A percentile compares a stretch with the other conserved stretches of the same genome.
Conservation (phyloP, 2,797 vertebrate species). For the Enteromius argenteus region DNA sequence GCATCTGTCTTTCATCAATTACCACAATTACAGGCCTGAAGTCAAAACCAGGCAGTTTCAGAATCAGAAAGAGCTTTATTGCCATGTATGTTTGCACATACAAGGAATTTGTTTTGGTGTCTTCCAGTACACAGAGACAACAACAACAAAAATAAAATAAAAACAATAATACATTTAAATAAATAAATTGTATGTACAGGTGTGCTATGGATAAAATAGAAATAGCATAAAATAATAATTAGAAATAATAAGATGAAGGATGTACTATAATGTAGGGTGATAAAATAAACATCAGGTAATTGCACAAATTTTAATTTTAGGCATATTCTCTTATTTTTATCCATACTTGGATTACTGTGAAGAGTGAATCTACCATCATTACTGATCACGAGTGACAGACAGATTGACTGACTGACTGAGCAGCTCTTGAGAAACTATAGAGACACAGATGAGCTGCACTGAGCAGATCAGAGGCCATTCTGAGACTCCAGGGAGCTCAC, state of each 20-base stretch:
- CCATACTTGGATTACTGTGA: not conserved
- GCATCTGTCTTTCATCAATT: not conserved
- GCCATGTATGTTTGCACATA: too few species aligned
- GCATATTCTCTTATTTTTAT: not conserved
- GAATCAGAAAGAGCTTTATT: too few species aligned
- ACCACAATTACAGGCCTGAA: not conserved
- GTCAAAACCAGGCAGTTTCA: not conserved
- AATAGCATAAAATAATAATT: too few species aligned
- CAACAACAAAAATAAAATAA: too few species aligned
- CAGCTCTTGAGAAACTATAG: not conserved
- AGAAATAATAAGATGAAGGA: too few species aligned
- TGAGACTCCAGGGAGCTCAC: not conserved
- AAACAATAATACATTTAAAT: too few species aligned
- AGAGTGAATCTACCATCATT: not conserved
- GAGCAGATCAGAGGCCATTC: not conserved
- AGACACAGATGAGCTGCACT: not conserved
- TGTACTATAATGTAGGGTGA: too few species aligned
- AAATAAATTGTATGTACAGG: too few species aligned
- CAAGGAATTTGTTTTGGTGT: too few species aligned
- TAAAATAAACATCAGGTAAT: too few species aligned
- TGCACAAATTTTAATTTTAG: not conserved
- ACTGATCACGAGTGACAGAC: not conserved
- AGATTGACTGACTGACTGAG: not conserved
- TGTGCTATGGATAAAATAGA: too few species aligned
- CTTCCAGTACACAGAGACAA: too few species aligned